Conservation (phyloP, 2,888 invertebrate genomes). For the Eupithecia vulgata region DNA sequence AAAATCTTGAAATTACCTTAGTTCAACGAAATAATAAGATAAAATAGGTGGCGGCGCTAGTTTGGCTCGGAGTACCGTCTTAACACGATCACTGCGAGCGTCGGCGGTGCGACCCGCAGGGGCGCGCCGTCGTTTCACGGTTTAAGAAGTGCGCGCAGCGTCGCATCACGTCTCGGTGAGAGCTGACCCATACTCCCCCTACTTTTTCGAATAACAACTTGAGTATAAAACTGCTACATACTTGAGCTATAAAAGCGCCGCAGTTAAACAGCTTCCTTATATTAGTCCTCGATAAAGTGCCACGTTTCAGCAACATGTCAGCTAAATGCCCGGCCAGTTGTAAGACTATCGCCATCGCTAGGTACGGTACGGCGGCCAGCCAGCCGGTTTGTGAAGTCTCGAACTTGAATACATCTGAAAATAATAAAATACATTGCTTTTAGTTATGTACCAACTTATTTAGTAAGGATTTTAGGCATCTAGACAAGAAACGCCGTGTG, state of each 20-base stretch:
- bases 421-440: neutral
- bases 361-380: constrained; percentile 93
- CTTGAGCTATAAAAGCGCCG: constrained; percentile 77
- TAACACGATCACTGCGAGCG: too few relatives aligned
- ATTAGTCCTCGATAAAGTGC: constrained; percentile 88
- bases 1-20: too few relatives aligned
- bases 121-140: too few relatives aligned
- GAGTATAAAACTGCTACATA: constrained; percentile 35
- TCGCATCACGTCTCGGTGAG: too few relatives aligned
- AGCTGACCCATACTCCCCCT: too few relatives aligned
- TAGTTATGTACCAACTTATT: neutral
- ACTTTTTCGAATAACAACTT: too few relatives aligned
- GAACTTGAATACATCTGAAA: constrained; percentile 88
- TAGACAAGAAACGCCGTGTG: too few relatives aligned
- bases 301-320: constrained; percentile 88
- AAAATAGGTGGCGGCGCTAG: too few relatives aligned
- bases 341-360: constrained; percentile 93
- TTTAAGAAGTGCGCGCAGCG: too few relatives aligned
- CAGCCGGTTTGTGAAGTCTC: constrained; percentile 91
- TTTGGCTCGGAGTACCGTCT: too few relatives aligned
- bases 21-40: too few relatives aligned
- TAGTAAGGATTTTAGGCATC: neutral
- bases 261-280: constrained; percentile 84
- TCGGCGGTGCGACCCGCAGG: too few relatives aligned
- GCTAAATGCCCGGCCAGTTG: constrained; percentile 92